Conservation (phyloP, 2,797 vertebrate genomes). For the Danio jaintianensis region DNA sequence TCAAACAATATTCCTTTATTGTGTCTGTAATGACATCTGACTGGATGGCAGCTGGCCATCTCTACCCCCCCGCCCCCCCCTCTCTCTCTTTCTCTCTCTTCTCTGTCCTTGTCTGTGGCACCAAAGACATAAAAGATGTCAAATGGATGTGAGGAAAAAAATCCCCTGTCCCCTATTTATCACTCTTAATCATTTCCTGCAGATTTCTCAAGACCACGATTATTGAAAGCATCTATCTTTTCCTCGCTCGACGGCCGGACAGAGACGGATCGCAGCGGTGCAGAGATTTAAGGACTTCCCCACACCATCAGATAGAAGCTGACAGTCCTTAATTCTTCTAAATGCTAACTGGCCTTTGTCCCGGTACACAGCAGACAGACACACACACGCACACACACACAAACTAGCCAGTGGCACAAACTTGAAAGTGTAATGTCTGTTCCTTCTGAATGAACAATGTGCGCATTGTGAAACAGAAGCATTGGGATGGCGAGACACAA, state of each 20-base stretch:
- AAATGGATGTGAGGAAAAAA: constrained; percentile 67
- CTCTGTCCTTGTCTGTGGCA: constrained; percentile 48
- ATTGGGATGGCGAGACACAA: constrained; percentile 24
- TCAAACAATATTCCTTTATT: constrained; percentile 21
- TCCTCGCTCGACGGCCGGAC: constrained; percentile 67
- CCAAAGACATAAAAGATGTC: constrained; percentile 73
- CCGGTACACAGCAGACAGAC: constrained; percentile 31
- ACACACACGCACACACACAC: constrained; percentile 14
- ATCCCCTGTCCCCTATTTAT: constrained; percentile 71
- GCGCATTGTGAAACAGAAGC: constrained; percentile 46
- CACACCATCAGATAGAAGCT: constrained; percentile 64
- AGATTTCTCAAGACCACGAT: constrained; percentile 80
- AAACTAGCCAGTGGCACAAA: constrained; percentile 10
- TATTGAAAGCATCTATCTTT: constrained; percentile 82
- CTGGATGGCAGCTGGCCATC: constrained; percentile 12
- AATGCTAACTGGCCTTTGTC: constrained; percentile 65
- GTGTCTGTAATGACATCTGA: constrained; percentile 49
- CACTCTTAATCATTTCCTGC: constrained; percentile 82
- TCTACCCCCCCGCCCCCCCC: constrained; percentile 2
- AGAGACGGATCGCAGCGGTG: constrained; percentile 71
- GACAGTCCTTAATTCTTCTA: constrained; percentile 73
- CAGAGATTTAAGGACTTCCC: constrained; percentile 76
- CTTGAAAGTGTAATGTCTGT: constrained; percentile 32
- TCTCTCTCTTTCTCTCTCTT: not conserved
- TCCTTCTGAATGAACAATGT: constrained; percentile 54